phyloP scores from a whole-genome alignment of 1,140 invertebrate species.

The Bombyx mandarina region DNA sequence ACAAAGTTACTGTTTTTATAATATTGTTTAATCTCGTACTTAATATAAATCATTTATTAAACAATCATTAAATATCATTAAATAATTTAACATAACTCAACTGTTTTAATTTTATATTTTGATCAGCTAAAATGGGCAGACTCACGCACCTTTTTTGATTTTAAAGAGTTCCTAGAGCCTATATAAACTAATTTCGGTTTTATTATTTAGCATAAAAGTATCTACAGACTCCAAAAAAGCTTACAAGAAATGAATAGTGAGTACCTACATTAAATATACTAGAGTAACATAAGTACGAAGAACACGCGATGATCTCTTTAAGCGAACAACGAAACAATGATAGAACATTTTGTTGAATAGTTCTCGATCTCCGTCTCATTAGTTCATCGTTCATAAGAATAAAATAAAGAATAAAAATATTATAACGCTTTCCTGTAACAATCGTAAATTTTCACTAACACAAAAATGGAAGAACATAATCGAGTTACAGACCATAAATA shows the following conservation, averaged over 20 bases:
- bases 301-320: slow-evolving; percentile 50
- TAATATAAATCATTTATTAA: too few relatives aligned
- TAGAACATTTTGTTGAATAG: slow-evolving; percentile 25
- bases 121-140: too few relatives aligned
- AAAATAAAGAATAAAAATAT: not conserved
- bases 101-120: too few relatives aligned
- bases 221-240: too few relatives aligned
- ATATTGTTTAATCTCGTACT: too few relatives aligned
- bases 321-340: slow-evolving; percentile 42
- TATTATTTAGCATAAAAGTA: too few relatives aligned
- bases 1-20: too few relatives aligned
- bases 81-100: too few relatives aligned
- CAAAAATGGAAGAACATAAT: not conserved
- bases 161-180: not conserved
- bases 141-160: not conserved
- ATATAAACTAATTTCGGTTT: not conserved
- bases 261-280: too few relatives aligned
- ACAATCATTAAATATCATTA: too few relatives aligned
- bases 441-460: not conserved
- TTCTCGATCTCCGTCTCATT: slow-evolving; percentile 40
- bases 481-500: too few relatives aligned
- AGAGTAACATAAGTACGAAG: slow-evolving; percentile 14
- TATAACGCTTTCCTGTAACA: too few relatives aligned
- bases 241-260: not conserved
- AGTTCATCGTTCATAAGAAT: slow-evolving; percentile 10